These are phyloP conservation scores for Berghia stephanieae DNA, from an alignment of 1,140 invertebrate species.

Conservation along the genomic window DNA sequence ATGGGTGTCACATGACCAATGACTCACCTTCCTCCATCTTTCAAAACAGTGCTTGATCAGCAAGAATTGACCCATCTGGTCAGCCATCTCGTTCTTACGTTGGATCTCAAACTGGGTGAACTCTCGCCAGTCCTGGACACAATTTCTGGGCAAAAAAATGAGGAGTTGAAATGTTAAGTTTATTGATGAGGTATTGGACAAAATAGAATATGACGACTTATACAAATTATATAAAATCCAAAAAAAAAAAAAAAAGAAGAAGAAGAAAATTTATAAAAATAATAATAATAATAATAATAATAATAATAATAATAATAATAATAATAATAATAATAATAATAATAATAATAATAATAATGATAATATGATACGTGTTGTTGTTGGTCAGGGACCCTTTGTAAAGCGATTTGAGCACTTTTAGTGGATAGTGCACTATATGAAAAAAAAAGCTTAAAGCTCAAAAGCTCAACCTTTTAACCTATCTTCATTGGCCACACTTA, in stretches of 20 bases:
- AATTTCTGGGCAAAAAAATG: neutral
- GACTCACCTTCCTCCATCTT: conserved; percentile 27
- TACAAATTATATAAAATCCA: neutral
- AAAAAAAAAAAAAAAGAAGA: neutral
- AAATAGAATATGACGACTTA: neutral
- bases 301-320: neutral
- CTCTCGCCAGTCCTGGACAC: conserved; percentile 1
- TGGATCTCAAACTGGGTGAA: neutral
- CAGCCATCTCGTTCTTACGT: conserved; percentile 11
- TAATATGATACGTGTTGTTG: too few relatives aligned
- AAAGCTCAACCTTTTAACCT: neutral
- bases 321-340: neutral
- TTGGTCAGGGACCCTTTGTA: too few relatives aligned
- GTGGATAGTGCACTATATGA: too few relatives aligned
- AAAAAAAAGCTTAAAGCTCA: neutral
- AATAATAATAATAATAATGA: neutral
- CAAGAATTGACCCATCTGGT: conserved; percentile 26
- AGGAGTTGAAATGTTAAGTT: neutral
- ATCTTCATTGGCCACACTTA: neutral
- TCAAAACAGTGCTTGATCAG: conserved; percentile 27
- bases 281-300: neutral
- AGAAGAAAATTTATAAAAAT: neutral
- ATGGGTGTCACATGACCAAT: too few relatives aligned
- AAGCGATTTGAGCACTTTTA: too few relatives aligned
- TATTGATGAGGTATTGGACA: neutral